phyloP scores from a whole-genome alignment of 1,140 invertebrate genomes.

The Drosophila bifasciata region DNA sequence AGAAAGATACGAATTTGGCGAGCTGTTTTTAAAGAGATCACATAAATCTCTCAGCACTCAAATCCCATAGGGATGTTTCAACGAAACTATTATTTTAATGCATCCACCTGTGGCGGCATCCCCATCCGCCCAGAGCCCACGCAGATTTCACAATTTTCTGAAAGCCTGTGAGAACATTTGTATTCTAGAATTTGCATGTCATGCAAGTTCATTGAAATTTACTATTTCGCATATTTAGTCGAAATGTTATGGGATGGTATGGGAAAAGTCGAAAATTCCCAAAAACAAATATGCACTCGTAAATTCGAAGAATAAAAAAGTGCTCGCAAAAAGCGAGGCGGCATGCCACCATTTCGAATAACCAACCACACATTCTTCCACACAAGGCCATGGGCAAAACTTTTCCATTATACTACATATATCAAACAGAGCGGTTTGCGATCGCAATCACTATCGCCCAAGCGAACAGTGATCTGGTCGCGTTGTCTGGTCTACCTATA shows the following conservation, averaged over 20 bases:
- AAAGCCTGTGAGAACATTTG: neutral
- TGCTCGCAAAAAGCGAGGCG: constrained; percentile 4
- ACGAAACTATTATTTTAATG: constrained; percentile 36
- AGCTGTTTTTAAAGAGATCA: constrained; percentile 18
- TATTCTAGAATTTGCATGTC: constrained; percentile 44
- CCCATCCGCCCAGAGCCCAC: constrained; percentile 13
- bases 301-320: constrained; percentile 40
- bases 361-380: constrained; percentile 45
- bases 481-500: neutral
- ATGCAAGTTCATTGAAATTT: constrained; percentile 56
- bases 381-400: constrained; percentile 43
- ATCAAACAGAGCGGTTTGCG: constrained; percentile 39
- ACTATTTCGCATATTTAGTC: constrained; percentile 47
- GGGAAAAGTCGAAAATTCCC: constrained; percentile 41
- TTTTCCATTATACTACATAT: constrained; percentile 70
- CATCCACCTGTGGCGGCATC: constrained; percentile 18
- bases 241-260: constrained; percentile 41
- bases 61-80: constrained; percentile 7
- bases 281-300: constrained; percentile 44
- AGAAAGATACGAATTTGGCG: constrained; percentile 1
- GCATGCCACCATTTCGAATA: neutral
- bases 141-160: constrained; percentile 44
- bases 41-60: constrained; percentile 25
- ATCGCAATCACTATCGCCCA: constrained; percentile 19
- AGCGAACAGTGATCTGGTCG: constrained; percentile 9